Evolutionary conservation across 1,140 invertebrate species (phyloP).

Genomic region (Drosophila arizonae): DNA sequence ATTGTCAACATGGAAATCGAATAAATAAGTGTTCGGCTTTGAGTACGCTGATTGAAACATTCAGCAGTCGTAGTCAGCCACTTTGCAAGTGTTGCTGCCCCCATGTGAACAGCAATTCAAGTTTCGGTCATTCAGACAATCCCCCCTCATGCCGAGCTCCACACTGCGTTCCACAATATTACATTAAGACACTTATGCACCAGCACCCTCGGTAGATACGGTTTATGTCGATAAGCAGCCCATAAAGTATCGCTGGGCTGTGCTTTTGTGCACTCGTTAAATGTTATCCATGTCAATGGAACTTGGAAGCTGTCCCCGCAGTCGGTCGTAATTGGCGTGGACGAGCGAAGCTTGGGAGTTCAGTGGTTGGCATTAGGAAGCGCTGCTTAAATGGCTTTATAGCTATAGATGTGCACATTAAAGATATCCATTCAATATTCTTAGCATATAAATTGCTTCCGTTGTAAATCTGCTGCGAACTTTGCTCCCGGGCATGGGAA

Average conservation of each 20-base stretch:
- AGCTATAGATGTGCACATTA: slow-evolving; percentile 44
- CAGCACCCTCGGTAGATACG: slow-evolving; percentile 53
- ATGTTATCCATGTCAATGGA: slow-evolving; percentile 51
- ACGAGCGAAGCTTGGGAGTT: slow-evolving; percentile 41
- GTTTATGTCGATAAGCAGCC: slow-evolving; percentile 59
- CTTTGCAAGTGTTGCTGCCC: slow-evolving; percentile 21
- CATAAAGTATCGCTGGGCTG: slow-evolving; percentile 69
- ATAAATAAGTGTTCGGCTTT: slow-evolving; percentile 27
- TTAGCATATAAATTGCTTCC: slow-evolving; percentile 59
- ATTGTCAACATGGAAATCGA: slow-evolving; percentile 38
- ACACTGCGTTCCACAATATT: slow-evolving; percentile 24
- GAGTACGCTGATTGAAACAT: slow-evolving; percentile 48
- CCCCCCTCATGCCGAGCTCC: neutral
- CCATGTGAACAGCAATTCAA: slow-evolving; percentile 38
- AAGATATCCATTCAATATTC: slow-evolving; percentile 48
- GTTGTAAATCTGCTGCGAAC: slow-evolving; percentile 64
- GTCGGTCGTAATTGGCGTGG: slow-evolving; percentile 64
- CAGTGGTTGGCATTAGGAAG: slow-evolving; percentile 39
- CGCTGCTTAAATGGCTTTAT: slow-evolving; percentile 24
- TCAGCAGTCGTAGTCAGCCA: neutral
- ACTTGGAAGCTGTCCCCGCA: slow-evolving; percentile 19
- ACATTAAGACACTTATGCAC: slow-evolving; percentile 34
- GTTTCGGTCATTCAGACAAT: neutral
- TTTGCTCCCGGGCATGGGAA: slow-evolving; percentile 53
- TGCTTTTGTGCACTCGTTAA: slow-evolving; percentile 68